phyloP scores from a whole-genome alignment of 1,140 invertebrate genomes.

The Ladona fulva region DNA sequence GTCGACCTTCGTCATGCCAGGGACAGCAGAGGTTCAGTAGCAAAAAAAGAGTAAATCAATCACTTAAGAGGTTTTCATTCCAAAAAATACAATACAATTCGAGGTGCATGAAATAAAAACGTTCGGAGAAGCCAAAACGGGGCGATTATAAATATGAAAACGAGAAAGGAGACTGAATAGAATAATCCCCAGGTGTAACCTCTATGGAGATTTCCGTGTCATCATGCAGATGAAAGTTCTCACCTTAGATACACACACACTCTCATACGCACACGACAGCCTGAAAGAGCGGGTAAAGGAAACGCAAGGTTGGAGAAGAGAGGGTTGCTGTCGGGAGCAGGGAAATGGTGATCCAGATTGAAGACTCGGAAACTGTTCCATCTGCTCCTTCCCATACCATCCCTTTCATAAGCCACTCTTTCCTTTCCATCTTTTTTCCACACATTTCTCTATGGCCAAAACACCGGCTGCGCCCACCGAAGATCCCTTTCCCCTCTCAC shows the following conservation, averaged over 20 bases:
- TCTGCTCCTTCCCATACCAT: background rate
- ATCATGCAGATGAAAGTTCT: background rate
- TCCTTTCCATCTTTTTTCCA: background rate
- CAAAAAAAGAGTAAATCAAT: too few relatives aligned
- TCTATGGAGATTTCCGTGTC: background rate
- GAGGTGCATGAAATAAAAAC: too few relatives aligned
- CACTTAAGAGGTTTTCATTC: too few relatives aligned
- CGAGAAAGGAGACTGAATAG: background rate
- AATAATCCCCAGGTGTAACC: background rate
- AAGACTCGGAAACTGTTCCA: background rate
- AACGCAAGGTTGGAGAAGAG: background rate
- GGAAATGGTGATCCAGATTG: background rate
- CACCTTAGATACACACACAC: background rate
- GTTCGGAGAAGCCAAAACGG: too few relatives aligned
- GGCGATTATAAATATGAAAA: too few relatives aligned
- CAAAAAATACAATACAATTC: too few relatives aligned
- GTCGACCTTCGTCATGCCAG: too few relatives aligned
- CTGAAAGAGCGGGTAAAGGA: background rate
- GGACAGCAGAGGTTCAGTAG: too few relatives aligned
- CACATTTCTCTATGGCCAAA: background rate
- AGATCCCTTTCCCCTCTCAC: conserved; percentile 8
- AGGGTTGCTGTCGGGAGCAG: background rate
- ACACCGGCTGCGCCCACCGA: background rate
- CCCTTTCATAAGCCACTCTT: background rate
- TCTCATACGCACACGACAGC: too few relatives aligned